Base-by-base conservation (phyloP, 2,888 invertebrate species). In the Eristalis arbustorum region DNA sequence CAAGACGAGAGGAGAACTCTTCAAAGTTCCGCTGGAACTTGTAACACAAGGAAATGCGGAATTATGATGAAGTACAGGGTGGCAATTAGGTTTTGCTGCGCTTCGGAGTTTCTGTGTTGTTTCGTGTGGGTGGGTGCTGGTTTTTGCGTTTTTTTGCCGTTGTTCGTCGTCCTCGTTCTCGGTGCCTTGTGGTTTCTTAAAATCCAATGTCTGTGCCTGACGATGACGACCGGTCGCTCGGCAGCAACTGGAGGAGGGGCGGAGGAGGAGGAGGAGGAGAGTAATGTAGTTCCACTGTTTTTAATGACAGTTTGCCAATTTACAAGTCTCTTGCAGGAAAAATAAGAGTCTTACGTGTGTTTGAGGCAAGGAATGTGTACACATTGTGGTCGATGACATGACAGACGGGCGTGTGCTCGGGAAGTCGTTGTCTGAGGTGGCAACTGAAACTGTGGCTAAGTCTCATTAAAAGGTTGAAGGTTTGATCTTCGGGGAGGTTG, bases 61-160 rank as follows among this genome's bases (percentile, higher is more conserved):
- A 49, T 49, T 49, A 67, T 67, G 28, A 49, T 66, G 42, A 66
- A 66, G 66, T 66, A 66, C 66, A 42, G 66, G 67, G 67, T 67
- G 67, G 49, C 67, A 49, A 49, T 67, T 67, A 28, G 18, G 49
- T 49, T 49, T 8, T 28, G 23, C 25, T 42, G 11, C 13, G 18
- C 49, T 67, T n/a, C 18, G 18, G 49, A 49, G 49, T 49, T 49
- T 49, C n/a, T 8, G n/a, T 18, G 14, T 42, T 42, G 42, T 42
- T 42, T 42, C 42, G 42, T 42, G 42, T 42, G 31, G 4, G 31
- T 8, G 25, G 1, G 25, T 25, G 25, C 25, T 25, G 25, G 1
- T 25, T 25, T 25, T 31, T 31, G 0, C 1, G 4, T 37, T 37
- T 13, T 13, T 37, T 1, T 37, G 10, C 11, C 11, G 31, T 37